Evolutionary conservation across 2,797 vertebrate species (phyloP).

Genomic region (Hoplostethus atlanticus): DNA sequence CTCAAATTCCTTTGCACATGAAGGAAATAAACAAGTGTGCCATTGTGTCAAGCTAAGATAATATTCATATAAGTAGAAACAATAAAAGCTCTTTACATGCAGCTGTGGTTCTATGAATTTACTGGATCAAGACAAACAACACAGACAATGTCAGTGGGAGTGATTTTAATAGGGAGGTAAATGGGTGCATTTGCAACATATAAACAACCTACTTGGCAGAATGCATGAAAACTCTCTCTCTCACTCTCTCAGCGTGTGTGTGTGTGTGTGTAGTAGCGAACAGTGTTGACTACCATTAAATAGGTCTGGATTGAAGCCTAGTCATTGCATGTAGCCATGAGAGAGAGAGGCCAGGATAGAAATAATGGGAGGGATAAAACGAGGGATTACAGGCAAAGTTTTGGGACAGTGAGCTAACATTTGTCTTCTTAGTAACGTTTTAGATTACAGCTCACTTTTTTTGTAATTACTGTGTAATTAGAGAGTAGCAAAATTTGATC

Average conservation of each 20-base stretch:
- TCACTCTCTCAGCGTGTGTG: slow-evolving; percentile 11
- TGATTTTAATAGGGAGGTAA: slow-evolving; percentile 40
- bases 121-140: slow-evolving; percentile 26
- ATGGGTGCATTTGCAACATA: slow-evolving; percentile 40
- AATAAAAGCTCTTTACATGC: slow-evolving; percentile 42
- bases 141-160: slow-evolving; percentile 35
- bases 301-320: slow-evolving; percentile 43
- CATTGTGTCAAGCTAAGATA: slow-evolving; percentile 24
- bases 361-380: slow-evolving; percentile 30
- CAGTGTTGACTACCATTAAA: slow-evolving; percentile 39
- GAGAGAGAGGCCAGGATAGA: slow-evolving; percentile 2
- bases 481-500: neutral
- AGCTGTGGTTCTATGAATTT: slow-evolving; percentile 29
- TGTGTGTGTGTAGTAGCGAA: neutral
- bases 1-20: neutral
- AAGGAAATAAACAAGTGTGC: slow-evolving; percentile 19
- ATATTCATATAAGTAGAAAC: slow-evolving; percentile 1
- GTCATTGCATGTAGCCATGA: slow-evolving; percentile 32
- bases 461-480: slow-evolving; percentile 14
- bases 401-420: slow-evolving; percentile 41
- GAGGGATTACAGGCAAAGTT: slow-evolving; percentile 28
- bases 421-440: slow-evolving; percentile 32
- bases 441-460: slow-evolving; percentile 20
- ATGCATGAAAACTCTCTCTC: slow-evolving; percentile 2
- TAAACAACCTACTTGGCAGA: slow-evolving; percentile 46